Percentiles rank a stretch among this genome's conserved stretches.
Conservation (phyloP, 2,797 vertebrate genomes). For the Melanotaenia trifasciata region DNA sequence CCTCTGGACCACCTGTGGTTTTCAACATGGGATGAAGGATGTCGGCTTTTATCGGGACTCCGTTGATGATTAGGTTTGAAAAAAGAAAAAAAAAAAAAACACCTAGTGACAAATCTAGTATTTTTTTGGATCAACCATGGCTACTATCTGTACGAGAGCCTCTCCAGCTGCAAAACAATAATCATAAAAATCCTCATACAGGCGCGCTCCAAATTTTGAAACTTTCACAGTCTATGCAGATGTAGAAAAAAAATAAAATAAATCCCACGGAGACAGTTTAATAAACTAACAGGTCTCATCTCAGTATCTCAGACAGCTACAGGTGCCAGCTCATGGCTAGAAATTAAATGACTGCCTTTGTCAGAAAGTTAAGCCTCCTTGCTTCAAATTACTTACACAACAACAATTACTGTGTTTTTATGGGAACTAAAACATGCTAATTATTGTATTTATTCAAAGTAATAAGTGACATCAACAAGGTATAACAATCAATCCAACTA, state of each 20-base stretch:
- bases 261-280: too few relatives aligned
- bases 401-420: not conserved
- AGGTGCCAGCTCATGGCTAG: not conserved
- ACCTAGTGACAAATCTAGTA: not conserved
- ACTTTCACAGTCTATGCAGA: too few relatives aligned
- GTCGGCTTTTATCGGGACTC: not conserved
- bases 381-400: not conserved
- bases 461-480: conserved; percentile 6
- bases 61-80: not conserved
- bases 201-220: too few relatives aligned
- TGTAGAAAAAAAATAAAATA: too few relatives aligned
- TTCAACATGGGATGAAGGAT: not conserved
- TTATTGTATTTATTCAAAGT: conserved; percentile 11
- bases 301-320: not conserved
- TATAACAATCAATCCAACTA: not conserved
- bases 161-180: not conserved
- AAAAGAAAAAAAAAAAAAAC: too few relatives aligned
- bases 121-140: not conserved
- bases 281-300: too few relatives aligned
- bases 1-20: conserved; percentile 4
- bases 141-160: too few relatives aligned
- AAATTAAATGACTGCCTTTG: not conserved
- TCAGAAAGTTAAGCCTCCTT: not conserved
- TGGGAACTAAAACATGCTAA: not conserved
- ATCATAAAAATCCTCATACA: not conserved